phyloP scores from a whole-genome alignment of 2,888 invertebrate species.

The Amblyteles armatorius region DNA sequence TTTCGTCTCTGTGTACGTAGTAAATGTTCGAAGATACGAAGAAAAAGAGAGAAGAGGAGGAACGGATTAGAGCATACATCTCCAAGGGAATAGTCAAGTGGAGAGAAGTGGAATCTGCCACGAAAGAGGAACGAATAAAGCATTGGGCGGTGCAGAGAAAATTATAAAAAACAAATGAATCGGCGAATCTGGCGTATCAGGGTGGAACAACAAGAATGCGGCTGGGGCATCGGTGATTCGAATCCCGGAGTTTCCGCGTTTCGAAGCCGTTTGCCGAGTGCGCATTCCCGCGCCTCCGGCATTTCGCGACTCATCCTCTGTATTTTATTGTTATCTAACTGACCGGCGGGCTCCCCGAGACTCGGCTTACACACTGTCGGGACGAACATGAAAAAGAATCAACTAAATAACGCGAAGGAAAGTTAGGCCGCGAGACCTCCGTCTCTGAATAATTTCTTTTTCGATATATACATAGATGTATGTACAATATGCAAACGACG shows the following conservation, averaged over 20 bases:
- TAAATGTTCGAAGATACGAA: constrained; percentile 57
- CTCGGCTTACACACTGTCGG: neutral
- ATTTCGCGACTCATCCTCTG: constrained; percentile 53
- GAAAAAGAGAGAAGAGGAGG: constrained; percentile 6
- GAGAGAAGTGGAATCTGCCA: constrained; percentile 46
- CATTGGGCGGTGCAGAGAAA: constrained; percentile 51
- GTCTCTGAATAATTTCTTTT: constrained; percentile 34
- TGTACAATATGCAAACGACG: neutral
- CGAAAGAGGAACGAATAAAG: constrained; percentile 36
- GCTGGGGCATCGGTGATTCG: constrained; percentile 17
- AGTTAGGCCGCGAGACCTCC: constrained; percentile 30
- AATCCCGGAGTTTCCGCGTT: constrained; percentile 44
- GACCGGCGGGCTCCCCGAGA: neutral
- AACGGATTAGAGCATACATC: constrained; percentile 46
- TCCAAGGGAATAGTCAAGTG: constrained; percentile 42
- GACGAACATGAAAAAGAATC: neutral
- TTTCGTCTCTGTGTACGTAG: constrained; percentile 36
- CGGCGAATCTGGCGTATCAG: constrained; percentile 19
- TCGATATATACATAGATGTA: constrained; percentile 26
- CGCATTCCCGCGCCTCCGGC: constrained; percentile 42
- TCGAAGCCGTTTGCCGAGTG: constrained; percentile 53
- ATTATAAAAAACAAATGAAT: constrained; percentile 47
- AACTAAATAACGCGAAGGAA: constrained; percentile 22
- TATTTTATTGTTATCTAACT: constrained; percentile 52
- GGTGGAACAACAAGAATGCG: constrained; percentile 35